phyloP scores from a whole-genome alignment of 2,113 vertebrate species.

The Notarius quadriscutis region DNA sequence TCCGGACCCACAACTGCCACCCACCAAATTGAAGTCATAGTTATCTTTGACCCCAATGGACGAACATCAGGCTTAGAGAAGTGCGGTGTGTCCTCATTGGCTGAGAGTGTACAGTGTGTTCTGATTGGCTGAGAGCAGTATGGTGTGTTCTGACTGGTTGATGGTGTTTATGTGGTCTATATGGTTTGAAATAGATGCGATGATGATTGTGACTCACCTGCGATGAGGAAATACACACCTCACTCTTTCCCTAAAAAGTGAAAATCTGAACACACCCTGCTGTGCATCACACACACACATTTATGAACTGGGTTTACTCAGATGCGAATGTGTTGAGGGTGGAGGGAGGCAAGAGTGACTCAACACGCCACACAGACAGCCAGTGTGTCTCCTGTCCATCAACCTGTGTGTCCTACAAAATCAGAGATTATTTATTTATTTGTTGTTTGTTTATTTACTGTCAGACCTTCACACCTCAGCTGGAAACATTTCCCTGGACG shows the following conservation, averaged over 20 bases:
- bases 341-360: conserved; percentile 57
- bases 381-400: conserved; percentile 56
- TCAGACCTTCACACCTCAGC: neutral
- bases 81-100: neutral
- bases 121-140: neutral
- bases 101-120: neutral
- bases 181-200: conserved; percentile 3
- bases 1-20: too few species aligned
- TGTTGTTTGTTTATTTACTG: conserved; percentile 54
- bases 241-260: conserved; percentile 14
- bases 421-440: conserved; percentile 55
- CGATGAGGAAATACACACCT: neutral
- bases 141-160: neutral
- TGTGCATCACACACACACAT: conserved; percentile 29
- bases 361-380: conserved; percentile 52
- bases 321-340: conserved; percentile 20
- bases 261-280: conserved; percentile 34
- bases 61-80: neutral
- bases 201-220: neutral
- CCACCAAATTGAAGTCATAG: too few species aligned
- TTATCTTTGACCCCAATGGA: too few species aligned
- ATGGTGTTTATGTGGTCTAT: neutral
- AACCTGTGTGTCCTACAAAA: conserved; percentile 59
- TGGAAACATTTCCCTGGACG: conserved; percentile 31
- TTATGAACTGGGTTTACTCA: conserved; percentile 31